Conservation (phyloP, 2,113 vertebrate genomes). For the Microtus pennsylvanicus region DNA sequence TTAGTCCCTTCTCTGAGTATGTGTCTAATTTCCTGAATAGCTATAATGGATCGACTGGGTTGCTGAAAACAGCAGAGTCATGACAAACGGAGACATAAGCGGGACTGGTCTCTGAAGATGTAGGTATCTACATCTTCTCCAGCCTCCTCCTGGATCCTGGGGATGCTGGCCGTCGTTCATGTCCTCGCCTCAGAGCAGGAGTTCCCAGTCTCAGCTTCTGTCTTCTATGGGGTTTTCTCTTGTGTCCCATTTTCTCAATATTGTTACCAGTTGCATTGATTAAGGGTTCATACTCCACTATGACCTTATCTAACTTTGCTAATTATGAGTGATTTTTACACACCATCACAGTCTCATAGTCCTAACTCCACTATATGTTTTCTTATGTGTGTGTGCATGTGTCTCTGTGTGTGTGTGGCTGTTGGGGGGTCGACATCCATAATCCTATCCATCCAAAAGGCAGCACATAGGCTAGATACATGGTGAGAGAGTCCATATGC, state of each 20-base stretch:
- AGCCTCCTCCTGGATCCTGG: neutral
- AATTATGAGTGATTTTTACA: neutral
- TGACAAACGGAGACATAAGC: neutral
- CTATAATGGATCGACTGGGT: neutral
- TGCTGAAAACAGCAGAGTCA: neutral
- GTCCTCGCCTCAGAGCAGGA: neutral
- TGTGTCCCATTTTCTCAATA: neutral
- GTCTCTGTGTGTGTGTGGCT: no score
- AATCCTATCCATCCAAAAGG: neutral
- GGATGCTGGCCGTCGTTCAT: neutral
- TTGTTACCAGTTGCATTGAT: neutral
- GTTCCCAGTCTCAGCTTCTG: neutral
- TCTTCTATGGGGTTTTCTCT: neutral
- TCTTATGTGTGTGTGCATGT: accelerated
- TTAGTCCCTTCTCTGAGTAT: neutral
- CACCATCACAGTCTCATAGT: neutral
- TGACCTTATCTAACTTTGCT: neutral
- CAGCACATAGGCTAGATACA: neutral
- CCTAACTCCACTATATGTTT: neutral
- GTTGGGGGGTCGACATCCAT: neutral
- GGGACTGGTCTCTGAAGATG: neutral
- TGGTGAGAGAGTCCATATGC: neutral
- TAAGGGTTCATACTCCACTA: neutral
- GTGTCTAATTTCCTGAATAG: neutral
- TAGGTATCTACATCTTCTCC: neutral